Conservation (phyloP, 2,797 vertebrate species). For the Cuniculus paca region DNA sequence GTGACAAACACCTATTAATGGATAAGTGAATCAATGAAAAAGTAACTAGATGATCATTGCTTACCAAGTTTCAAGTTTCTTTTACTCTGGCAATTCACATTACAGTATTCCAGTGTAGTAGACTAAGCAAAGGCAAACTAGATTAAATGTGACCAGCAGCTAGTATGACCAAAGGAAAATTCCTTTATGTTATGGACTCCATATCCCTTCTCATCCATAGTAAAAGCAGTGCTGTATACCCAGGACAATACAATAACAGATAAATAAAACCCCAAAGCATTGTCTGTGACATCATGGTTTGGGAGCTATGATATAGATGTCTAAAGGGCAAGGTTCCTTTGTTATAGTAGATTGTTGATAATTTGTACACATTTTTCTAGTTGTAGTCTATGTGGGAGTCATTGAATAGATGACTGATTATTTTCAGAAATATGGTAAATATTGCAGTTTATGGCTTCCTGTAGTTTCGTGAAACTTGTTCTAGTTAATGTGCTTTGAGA, state of each 20-base stretch:
- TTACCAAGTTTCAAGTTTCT: neutral
- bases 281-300: neutral
- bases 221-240: neutral
- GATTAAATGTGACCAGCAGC: neutral
- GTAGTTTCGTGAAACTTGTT: neutral
- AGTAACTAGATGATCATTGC: neutral
- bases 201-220: neutral
- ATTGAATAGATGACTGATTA: neutral
- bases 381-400: neutral
- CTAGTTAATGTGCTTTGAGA: neutral
- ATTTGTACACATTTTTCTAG: neutral
- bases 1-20: neutral
- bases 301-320: neutral
- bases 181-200: neutral
- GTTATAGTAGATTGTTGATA: no score
- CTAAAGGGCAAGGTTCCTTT: neutral
- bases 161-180: neutral
- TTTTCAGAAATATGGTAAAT: neutral
- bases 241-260: neutral
- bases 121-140: no score
- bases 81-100: neutral
- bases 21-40: neutral
- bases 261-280: neutral
- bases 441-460: neutral
- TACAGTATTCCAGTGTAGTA: no score